Conservation (phyloP, 2,797 vertebrate species). For the Malurus leucopterus region DNA sequence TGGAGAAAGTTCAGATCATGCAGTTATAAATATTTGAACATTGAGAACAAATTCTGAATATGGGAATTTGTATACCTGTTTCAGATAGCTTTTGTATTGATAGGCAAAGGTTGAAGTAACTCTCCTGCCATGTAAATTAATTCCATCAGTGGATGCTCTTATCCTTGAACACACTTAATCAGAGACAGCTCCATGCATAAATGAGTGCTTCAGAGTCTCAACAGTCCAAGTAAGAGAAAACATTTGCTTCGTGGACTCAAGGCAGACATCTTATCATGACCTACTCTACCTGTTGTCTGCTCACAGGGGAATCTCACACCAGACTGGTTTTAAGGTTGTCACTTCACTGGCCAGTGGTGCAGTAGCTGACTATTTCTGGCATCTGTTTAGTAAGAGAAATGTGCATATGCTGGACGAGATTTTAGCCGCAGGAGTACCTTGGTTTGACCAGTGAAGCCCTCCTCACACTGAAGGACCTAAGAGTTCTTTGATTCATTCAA, state of each 20-base stretch:
- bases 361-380: background rate
- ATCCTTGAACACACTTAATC: constrained; percentile 46
- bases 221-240: background rate
- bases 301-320: background rate
- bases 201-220: constrained; percentile 29
- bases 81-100: constrained; percentile 31
- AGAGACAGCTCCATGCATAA: constrained; percentile 31
- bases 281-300: background rate
- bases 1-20: constrained; percentile 6
- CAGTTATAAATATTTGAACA: constrained; percentile 47
- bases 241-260: background rate
- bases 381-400: background rate
- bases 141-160: constrained; percentile 36
- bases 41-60: background rate
- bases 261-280: background rate
- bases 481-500: background rate
- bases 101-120: constrained; percentile 22
- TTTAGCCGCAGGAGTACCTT: background rate
- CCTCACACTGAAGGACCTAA: background rate
- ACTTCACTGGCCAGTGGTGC: background rate
- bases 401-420: background rate
- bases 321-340: background rate
- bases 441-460: background rate
- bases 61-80: constrained; percentile 15
- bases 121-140: constrained; percentile 27